A percentile compares a stretch with the other conserved stretches of the same genome.
Conservation (phyloP, 2,888 invertebrate genomes). For the Tetramorium bicarinatum region DNA sequence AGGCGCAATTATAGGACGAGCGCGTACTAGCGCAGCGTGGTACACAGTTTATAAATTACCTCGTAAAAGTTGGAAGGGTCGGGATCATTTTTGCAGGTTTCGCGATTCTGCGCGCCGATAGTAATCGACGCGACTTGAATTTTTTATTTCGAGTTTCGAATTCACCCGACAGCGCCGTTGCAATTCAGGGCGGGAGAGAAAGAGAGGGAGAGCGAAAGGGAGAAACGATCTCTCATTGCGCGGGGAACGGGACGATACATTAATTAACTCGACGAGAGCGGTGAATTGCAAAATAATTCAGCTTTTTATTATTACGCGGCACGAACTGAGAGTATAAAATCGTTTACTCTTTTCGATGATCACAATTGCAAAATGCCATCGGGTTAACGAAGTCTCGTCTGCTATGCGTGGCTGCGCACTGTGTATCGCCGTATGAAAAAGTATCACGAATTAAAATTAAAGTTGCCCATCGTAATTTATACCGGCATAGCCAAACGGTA, state of each 20-base stretch:
- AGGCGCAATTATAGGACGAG: not conserved
- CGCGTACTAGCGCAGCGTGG: not conserved
- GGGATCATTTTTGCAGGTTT: slow-evolving; percentile 38
- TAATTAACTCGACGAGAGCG: slow-evolving; percentile 52
- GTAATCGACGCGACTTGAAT: slow-evolving; percentile 54
- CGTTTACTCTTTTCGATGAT: slow-evolving; percentile 37
- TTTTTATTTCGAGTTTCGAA: slow-evolving; percentile 49
- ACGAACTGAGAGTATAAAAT: slow-evolving; percentile 47
- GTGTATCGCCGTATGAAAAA: slow-evolving; percentile 12
- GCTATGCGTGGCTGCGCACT: not conserved
- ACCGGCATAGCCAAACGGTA: not conserved
- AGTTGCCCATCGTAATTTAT: slow-evolving; percentile 32
- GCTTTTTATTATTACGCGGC: slow-evolving; percentile 54
- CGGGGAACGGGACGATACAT: slow-evolving; percentile 28
- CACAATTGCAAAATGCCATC: slow-evolving; percentile 49
- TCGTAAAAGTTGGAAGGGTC: slow-evolving; percentile 33
- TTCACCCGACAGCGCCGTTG: slow-evolving; percentile 7
- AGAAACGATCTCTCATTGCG: not conserved
- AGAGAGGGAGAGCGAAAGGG: not conserved
- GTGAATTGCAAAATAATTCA: slow-evolving; percentile 49
- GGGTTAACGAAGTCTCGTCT: slow-evolving; percentile 37
- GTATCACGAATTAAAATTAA: slow-evolving; percentile 22
- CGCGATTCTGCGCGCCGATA: slow-evolving; percentile 26
- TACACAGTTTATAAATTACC: slow-evolving; percentile 41
- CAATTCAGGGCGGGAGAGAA: not conserved